phyloP scores from a whole-genome alignment of 2,113 vertebrate genomes.

The Spizaetus ornatus region DNA sequence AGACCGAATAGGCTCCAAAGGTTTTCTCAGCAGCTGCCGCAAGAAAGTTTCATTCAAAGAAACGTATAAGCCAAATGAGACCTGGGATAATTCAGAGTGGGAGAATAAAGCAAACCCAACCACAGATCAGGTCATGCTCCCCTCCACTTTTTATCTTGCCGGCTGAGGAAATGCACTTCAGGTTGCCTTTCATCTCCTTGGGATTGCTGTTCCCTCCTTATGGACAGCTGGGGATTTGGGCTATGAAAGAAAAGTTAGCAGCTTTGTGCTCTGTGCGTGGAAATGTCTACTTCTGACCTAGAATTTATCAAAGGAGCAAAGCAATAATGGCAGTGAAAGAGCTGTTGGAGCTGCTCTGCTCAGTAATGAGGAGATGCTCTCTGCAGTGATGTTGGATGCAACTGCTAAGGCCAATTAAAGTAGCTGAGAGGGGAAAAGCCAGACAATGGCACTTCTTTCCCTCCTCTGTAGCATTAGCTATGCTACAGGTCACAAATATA shows the following conservation, averaged over 20 bases:
- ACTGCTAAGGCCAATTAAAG: neutral
- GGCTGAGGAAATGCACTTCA: neutral
- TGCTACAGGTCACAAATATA: neutral
- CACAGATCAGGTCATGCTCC: neutral
- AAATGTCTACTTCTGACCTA: neutral
- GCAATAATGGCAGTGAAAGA: neutral
- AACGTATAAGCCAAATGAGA: neutral
- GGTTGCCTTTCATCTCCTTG: constrained; percentile 8
- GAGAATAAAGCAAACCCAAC: neutral
- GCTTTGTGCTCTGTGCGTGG: neutral
- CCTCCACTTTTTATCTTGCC: neutral
- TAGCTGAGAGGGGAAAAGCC: neutral
- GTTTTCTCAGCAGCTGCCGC: neutral
- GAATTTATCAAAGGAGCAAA: constrained; percentile 13
- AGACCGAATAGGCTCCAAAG: neutral
- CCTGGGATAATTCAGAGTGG: neutral
- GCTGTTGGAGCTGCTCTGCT: neutral
- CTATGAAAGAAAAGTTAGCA: neutral
- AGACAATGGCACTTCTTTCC: neutral
- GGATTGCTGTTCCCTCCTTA: neutral
- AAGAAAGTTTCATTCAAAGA: neutral
- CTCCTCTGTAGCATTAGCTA: neutral
- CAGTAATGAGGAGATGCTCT: constrained; percentile 13
- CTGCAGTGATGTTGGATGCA: neutral
- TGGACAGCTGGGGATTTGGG: neutral